Evolutionary conservation across 2,888 invertebrate species (phyloP), one percentile per base, ranked within the genome.

Genomic region (Ganaspis brasiliensis): DNA sequence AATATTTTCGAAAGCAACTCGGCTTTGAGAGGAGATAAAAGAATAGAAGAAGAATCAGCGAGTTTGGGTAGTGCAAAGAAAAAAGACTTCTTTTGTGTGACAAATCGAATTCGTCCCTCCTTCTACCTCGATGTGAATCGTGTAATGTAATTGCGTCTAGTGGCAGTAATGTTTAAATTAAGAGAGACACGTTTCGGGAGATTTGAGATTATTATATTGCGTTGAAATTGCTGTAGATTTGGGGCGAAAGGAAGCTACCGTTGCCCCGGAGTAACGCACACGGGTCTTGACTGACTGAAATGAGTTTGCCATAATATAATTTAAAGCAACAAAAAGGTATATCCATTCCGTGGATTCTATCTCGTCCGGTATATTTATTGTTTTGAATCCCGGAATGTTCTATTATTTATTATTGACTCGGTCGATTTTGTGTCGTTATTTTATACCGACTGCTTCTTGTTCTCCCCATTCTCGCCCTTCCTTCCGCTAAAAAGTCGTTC

Each of bases 241-340:
- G 74, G 74, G 52, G 49, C 61, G 57, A 67, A 67, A 67, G 67
- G 26, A 45, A 49, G 67, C 52, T 72, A 56, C 45, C 59, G 61
- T 57, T 40, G 24, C 26, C 75, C 55, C 74, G 74, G 31, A 75
- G 73, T 73, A 76, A 79, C 79, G 80, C 82, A 82, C 81, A 80
- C 78, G 81, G 81, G 78, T 84, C 82, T 81, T 80, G 84, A 84
- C 81, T 81, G 83, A 85, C 83, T 84, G 83, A 84, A 75, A 83
- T 71, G 79, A 79, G 81, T 85, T 85, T 86, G 86, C 84, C 86
- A 87, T 86, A n/a, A n/a, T n/a, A 85, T 83, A 81, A 76, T 37
- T 78, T 72, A 74, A 81, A 74, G 67, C n/a, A 71, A 81, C 79
- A 31, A 81, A 76, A 70, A 73, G 74, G 6, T 77, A 83, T 79